Base-by-base conservation (phyloP, 64 coral and sea anemone genomes). In the Dendrophyllia cribrosa region DNA sequence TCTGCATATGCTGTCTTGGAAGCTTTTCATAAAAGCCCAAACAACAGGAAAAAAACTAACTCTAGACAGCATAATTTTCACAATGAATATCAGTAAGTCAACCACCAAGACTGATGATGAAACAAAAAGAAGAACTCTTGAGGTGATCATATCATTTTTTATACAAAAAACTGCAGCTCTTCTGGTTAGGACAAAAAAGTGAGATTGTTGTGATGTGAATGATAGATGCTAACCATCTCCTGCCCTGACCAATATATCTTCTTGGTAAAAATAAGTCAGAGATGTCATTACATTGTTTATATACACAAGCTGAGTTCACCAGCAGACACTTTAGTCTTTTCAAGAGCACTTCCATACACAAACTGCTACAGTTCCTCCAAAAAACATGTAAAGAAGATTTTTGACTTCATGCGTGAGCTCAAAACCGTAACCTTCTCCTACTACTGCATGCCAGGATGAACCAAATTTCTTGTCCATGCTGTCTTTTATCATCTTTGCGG, bases 401-500 rank as follows among this genome's bases (percentile, higher is more conserved):
- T 96, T 95, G 13, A 98, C 97, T 96, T 98, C 97, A 86, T 98
- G 97, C 43, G 97, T 98, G 75, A 98, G 95, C 49, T 98, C 97
- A 96, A 98, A 98, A 9, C 97, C 97, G 73, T 86, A 98, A 9
- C 97, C 97, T 88, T 98, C 97, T 16, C 97, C 97, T 70, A 98
- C 97, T 44, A 98, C 83, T 43, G 97, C 97, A 96, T 98, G 97
- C 97, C 97, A 98, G 5, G 97, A 98, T 22, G 97, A 88, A 8
- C 97, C 97, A 96, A 98, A 98, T 34, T 98, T 98, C 66, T 98
- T 98, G 66, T 98, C 97, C 91, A 98, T 86, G 6, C 94, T 95
- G 74, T 98, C 97, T 85, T 98, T 98, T 51, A 98, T 98, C 97
- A 98, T 98, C 72, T 98, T 98, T 43, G 97, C 97, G 25, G 97